phyloP scores from a whole-genome alignment of 2,113 vertebrate genomes.

The Micromys minutus region DNA sequence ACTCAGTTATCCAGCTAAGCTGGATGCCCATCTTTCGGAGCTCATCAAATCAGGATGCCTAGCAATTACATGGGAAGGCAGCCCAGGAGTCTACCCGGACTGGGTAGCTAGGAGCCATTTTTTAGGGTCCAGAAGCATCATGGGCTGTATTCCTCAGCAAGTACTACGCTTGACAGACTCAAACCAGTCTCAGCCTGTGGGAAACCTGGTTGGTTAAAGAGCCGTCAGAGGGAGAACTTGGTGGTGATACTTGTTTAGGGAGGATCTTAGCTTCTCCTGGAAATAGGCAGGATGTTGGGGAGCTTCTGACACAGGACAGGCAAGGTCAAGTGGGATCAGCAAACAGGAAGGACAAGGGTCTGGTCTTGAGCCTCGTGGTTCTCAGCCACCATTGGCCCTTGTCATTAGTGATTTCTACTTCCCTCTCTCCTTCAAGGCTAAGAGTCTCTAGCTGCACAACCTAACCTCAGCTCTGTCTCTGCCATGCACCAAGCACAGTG shows the following conservation, averaged over 20 bases:
- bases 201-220: not conserved
- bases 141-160: not conserved
- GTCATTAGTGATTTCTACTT: not conserved
- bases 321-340: not conserved
- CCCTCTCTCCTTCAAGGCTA: not conserved
- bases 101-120: not conserved
- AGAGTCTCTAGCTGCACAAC: not conserved
- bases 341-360: not conserved
- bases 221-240: not conserved
- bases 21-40: not conserved
- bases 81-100: not conserved
- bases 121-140: not conserved
- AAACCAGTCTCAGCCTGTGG: not conserved
- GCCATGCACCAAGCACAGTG: not conserved
- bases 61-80: not conserved
- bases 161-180: not conserved
- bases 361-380: not conserved
- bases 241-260: not conserved
- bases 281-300: not conserved
- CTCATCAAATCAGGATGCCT: not conserved
- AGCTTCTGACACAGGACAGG: not conserved
- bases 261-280: not conserved
- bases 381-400: not conserved
- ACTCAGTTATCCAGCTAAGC: not conserved
- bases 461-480: not conserved